A percentile compares a stretch with the other conserved stretches of the same genome.
Conservation (phyloP, 2,888 invertebrate species). For the Zele albiditarsus region DNA sequence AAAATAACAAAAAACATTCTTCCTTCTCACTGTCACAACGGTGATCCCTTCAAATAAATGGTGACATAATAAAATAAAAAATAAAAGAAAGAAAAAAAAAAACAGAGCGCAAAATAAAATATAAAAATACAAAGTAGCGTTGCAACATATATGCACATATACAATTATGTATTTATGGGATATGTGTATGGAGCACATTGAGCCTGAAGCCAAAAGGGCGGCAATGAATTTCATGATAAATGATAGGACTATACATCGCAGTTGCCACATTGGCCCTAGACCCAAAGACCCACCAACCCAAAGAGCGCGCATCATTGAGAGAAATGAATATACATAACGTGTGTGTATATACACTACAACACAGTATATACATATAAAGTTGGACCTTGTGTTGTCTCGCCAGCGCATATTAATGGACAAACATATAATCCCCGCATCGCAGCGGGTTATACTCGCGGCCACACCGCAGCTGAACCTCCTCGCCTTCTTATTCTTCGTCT, state of each 20-base stretch:
- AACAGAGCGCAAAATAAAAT: neutral
- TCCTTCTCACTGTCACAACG: no score
- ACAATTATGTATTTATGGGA: neutral
- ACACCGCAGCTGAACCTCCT: slow-evolving; percentile 53
- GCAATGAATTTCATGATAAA: slow-evolving; percentile 64
- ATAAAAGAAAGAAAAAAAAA: neutral
- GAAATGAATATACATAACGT: slow-evolving; percentile 31
- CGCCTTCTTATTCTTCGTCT: slow-evolving; percentile 34
- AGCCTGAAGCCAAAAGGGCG: slow-evolving; percentile 35
- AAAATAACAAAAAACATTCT: no score
- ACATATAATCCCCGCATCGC: slow-evolving; percentile 70
- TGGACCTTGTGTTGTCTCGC: slow-evolving; percentile 61
- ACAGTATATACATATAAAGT: slow-evolving; percentile 26
- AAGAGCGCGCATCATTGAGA: slow-evolving; percentile 36
- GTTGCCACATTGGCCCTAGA: slow-evolving; percentile 59
- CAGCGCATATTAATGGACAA: slow-evolving; percentile 71
- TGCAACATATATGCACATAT: neutral
- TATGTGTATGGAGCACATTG: neutral
- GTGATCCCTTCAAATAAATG: neutral
- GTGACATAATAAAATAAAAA: neutral
- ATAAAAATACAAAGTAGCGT: neutral
- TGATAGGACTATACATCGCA: slow-evolving; percentile 59
- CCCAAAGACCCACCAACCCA: slow-evolving; percentile 67
- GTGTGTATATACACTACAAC: slow-evolving; percentile 7
- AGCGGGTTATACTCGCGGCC: slow-evolving; percentile 60